Conservation (phyloP, 2,888 invertebrate species). For the Diachrysia chrysitis region DNA sequence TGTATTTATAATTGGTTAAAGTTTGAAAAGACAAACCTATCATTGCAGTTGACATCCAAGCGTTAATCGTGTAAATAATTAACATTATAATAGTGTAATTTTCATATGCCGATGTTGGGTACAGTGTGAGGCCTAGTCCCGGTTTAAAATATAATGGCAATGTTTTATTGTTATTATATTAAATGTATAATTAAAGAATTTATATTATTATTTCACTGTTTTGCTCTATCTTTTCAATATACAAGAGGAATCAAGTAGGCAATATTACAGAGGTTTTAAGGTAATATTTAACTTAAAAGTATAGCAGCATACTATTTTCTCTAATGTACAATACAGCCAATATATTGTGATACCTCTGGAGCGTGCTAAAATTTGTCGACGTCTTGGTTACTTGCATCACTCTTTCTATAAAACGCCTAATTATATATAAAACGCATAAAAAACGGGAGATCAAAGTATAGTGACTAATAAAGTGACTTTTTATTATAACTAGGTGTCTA, state of each 20-base stretch:
- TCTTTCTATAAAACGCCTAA: background rate
- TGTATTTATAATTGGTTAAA: conserved; percentile 18
- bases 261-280: background rate
- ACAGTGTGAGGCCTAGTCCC: background rate
- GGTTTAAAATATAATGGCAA: background rate
- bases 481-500: background rate
- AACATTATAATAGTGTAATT: conserved; percentile 17
- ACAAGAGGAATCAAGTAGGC: background rate
- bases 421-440: too few relatives aligned
- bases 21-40: conserved; percentile 48
- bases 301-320: too few relatives aligned
- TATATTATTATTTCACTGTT: background rate
- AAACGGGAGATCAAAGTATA: background rate
- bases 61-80: conserved; percentile 39
- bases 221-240: background rate
- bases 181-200: background rate
- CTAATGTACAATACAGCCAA: too few relatives aligned
- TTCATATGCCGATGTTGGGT: background rate
- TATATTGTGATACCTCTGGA: background rate
- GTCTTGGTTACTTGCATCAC: background rate
- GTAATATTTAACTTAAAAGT: too few relatives aligned
- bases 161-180: background rate
- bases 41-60: conserved; percentile 21
- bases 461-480: too few relatives aligned
- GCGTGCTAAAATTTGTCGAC: background rate